Evolutionary conservation across 2,888 invertebrate species (phyloP).

Genomic region (Lithophane ornitopus): DNA sequence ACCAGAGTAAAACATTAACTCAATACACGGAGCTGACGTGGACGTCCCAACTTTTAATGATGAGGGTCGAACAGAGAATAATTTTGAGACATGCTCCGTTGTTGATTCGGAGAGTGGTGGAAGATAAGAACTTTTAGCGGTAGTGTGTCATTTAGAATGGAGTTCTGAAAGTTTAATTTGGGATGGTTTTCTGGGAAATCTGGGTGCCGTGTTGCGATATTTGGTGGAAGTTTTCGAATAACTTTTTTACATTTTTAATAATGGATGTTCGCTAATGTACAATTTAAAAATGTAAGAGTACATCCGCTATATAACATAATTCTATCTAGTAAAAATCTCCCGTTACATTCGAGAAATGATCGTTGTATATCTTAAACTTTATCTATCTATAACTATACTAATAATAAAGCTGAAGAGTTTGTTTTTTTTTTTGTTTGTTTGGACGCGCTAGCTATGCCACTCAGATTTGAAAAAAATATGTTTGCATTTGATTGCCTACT

Average conservation of each 20-base stretch:
- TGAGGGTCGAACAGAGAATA: conserved; percentile 75
- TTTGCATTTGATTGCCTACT: too few species aligned
- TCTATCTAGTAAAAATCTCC: neutral
- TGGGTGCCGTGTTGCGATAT: neutral
- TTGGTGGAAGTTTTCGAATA: neutral
- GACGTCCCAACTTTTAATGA: conserved; percentile 81
- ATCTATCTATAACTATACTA: too few species aligned
- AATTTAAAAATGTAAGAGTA: neutral
- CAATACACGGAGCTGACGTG: conserved; percentile 68
- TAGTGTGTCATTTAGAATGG: neutral
- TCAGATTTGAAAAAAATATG: too few species aligned
- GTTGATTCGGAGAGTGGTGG: conserved; percentile 52
- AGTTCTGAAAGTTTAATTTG: conserved; percentile 22
- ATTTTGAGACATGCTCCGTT: conserved; percentile 69
- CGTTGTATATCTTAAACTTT: too few species aligned
- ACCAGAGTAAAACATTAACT: conserved; percentile 70
- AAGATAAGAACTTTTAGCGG: conserved; percentile 35
- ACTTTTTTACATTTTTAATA: neutral
- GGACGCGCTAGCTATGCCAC: too few species aligned
- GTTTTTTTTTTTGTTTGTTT: too few species aligned
- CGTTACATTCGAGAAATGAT: neutral
- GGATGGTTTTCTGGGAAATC: conserved; percentile 5
- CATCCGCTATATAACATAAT: neutral
- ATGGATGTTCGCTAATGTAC: neutral
- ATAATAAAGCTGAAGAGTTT: too few species aligned